Conservation (phyloP, 2,113 vertebrate genomes). For the Turnix velox region DNA sequence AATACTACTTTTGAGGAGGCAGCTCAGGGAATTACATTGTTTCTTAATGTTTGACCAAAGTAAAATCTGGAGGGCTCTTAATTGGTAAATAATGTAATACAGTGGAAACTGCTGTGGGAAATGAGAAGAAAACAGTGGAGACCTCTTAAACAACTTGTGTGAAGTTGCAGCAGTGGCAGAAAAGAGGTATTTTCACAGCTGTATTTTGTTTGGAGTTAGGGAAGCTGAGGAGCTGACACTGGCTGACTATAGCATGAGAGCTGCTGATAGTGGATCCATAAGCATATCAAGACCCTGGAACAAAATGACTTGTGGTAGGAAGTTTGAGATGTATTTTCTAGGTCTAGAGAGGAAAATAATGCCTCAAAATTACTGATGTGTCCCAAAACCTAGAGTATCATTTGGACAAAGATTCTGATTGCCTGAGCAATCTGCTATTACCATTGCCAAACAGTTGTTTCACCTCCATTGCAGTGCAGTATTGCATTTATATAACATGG, state of each 20-base stretch:
- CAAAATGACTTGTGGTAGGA: background rate
- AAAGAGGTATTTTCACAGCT: constrained; percentile 57
- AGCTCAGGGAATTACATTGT: background rate
- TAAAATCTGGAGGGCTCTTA: background rate
- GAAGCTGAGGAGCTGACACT: constrained; percentile 22
- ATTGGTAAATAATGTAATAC: constrained; percentile 15
- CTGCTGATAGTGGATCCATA: background rate
- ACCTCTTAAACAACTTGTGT: constrained; percentile 6
- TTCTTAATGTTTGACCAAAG: background rate
- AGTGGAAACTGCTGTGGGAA: constrained; percentile 44
- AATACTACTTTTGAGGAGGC: background rate
- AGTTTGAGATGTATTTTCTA: background rate
- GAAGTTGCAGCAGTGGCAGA: background rate
- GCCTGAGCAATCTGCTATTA: background rate
- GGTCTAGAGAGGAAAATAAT: background rate
- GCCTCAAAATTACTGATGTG: background rate
- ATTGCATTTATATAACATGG: background rate
- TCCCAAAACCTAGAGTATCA: background rate
- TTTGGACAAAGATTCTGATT: background rate
- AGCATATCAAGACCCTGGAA: background rate
- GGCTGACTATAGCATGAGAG: constrained; percentile 7
- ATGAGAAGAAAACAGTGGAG: constrained; percentile 11
- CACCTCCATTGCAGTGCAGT: background rate
- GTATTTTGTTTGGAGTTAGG: constrained; percentile 52
- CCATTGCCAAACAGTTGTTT: background rate